Percentiles rank a stretch among this genome's conserved stretches.
phyloP scores from a whole-genome alignment of 2,797 vertebrate genomes.

The Bovichtus variegatus region DNA sequence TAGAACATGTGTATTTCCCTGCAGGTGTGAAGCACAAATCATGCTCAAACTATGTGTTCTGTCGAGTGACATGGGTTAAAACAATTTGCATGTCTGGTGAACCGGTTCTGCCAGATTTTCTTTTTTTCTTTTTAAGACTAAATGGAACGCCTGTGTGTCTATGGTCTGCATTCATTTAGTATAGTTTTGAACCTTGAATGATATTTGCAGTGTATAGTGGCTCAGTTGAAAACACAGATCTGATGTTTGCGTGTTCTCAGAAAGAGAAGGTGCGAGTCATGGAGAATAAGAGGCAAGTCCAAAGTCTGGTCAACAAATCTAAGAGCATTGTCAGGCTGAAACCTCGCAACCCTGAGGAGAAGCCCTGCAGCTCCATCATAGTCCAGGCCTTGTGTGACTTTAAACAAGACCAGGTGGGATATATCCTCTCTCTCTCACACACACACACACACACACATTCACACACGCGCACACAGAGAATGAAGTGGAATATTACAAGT shows the following conservation, averaged over 20 bases:
- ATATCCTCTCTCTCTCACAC: background rate
- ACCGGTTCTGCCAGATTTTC: slow-evolving; percentile 1
- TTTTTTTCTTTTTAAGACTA: background rate
- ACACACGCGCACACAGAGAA: background rate
- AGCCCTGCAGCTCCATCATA: slow-evolving; percentile 86
- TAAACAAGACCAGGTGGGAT: slow-evolving; percentile 96
- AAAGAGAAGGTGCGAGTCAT: slow-evolving; percentile 91
- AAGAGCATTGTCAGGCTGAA: slow-evolving; percentile 93
- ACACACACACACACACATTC: slow-evolving; percentile 1
- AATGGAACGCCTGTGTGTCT: background rate
- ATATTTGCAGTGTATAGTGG: background rate
- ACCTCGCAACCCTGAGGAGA: slow-evolving; percentile 93
- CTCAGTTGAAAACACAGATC: background rate
- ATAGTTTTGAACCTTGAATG: background rate
- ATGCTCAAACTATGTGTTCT: background rate
- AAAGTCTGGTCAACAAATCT: slow-evolving; percentile 93
- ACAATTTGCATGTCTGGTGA: background rate
- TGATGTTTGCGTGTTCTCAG: slow-evolving; percentile 74
- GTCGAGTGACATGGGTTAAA: background rate
- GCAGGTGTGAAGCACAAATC: background rate
- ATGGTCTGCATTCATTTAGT: background rate
- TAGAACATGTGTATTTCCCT: background rate
- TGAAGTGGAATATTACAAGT: background rate
- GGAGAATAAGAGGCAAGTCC: slow-evolving; percentile 95
- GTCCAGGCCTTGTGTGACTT: slow-evolving; percentile 96